phyloP scores from a whole-genome alignment of 2,113 vertebrate genomes.

The Callospermophilus lateralis region DNA sequence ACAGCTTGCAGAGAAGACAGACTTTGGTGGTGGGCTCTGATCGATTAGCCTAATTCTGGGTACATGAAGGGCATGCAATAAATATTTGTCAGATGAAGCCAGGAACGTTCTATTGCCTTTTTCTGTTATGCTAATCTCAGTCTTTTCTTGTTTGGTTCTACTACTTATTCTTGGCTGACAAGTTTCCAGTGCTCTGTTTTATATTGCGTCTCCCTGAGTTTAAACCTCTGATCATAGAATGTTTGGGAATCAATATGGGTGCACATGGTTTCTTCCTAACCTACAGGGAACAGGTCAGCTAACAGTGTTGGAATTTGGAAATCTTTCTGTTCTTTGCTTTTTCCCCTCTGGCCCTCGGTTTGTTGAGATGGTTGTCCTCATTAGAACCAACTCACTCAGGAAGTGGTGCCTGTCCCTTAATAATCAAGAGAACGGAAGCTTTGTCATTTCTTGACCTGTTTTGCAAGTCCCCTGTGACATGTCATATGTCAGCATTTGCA shows the following conservation, averaged over 20 bases:
- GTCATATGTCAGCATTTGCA: not conserved
- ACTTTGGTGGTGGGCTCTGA: slow-evolving; percentile 19
- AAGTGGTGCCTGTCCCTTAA: not conserved
- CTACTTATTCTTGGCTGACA: not conserved
- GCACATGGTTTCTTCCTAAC: not conserved
- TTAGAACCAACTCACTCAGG: not conserved
- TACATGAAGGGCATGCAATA: not conserved
- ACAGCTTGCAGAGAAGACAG: not conserved
- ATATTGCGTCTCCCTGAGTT: slow-evolving; percentile 1
- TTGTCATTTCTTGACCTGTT: not conserved
- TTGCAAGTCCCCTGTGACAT: not conserved
- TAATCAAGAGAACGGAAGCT: not conserved
- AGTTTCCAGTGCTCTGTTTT: not conserved
- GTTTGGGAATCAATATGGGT: not conserved
- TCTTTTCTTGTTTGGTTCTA: not conserved
- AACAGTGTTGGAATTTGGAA: not conserved
- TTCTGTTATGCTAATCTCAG: not conserved
- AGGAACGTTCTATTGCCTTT: not conserved
- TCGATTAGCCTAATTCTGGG: not conserved
- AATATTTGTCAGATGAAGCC: not conserved
- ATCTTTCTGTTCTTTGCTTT: not conserved
- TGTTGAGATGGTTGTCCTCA: not conserved
- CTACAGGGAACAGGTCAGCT: not conserved
- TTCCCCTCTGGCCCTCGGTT: not conserved
- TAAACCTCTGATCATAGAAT: not conserved